A percentile compares a stretch with the other conserved stretches of the same genome.
Conservation (phyloP, 2,888 invertebrate genomes). For the Lathronympha strigana region DNA sequence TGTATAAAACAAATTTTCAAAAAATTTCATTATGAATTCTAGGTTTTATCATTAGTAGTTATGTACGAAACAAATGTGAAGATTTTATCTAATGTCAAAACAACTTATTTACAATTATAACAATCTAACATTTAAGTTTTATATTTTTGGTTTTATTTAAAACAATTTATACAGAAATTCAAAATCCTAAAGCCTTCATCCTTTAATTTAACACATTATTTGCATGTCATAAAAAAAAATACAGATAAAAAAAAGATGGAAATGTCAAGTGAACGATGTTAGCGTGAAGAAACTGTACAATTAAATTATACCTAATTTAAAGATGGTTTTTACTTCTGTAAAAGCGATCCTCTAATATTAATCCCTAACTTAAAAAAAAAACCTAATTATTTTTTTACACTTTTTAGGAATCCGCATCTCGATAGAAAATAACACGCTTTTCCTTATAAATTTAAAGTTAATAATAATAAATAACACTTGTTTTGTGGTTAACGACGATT, state of each 20-base stretch:
- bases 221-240: too few relatives aligned
- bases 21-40: slow-evolving; percentile 1
- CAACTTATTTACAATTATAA: too few relatives aligned
- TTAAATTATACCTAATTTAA: slow-evolving; percentile 7
- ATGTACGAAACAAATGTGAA: slow-evolving; percentile 10
- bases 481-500: too few relatives aligned
- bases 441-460: too few relatives aligned
- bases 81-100: slow-evolving; percentile 4
- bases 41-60: background rate
- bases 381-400: slow-evolving; percentile 19
- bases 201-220: too few relatives aligned
- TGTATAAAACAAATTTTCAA: background rate
- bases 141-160: slow-evolving; percentile 6
- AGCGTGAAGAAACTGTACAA: background rate
- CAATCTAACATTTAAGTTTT: background rate
- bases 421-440: slow-evolving; percentile 5
- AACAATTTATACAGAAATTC: background rate
- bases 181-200: background rate
- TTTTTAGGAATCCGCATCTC: slow-evolving; percentile 28
- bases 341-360: background rate
- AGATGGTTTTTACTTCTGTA: slow-evolving; percentile 8
- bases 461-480: too few relatives aligned
- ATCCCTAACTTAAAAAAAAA: slow-evolving; percentile 9
- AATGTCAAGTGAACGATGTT: background rate
- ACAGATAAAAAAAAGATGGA: too few relatives aligned